A percentile compares a stretch with the other conserved stretches of the same genome.
These are phyloP conservation scores for Spongilla lacustris DNA, from an alignment of 37 sponge, comb jelly and placozoan genomes.

Conservation along the genomic window DNA sequence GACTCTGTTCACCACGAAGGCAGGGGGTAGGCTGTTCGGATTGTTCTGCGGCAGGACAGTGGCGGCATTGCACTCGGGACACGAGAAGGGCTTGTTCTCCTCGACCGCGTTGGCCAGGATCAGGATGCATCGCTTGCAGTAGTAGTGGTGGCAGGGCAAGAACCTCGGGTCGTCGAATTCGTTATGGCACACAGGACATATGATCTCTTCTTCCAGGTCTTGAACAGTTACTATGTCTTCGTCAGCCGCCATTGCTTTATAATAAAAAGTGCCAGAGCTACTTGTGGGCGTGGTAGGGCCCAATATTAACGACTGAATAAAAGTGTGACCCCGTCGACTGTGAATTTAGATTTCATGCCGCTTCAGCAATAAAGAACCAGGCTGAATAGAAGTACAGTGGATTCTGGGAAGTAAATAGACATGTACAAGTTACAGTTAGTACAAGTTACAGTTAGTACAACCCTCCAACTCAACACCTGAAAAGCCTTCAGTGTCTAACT, in stretches of 20 bases:
- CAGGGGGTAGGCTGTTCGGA: slow-evolving; percentile 13
- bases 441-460: too few relatives aligned
- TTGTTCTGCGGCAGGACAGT: slow-evolving; percentile 24
- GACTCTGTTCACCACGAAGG: slow-evolving; percentile 38
- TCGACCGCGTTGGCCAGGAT: neutral
- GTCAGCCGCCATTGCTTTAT: neutral
- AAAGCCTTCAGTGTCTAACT: too few relatives aligned
- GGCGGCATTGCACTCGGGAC: slow-evolving; percentile 32
- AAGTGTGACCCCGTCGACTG: too few relatives aligned
- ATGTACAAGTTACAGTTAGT: too few relatives aligned
- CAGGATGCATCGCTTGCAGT: slow-evolving; percentile 42
- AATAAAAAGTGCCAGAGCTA: neutral
- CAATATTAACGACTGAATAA: too few relatives aligned
- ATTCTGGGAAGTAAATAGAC: too few relatives aligned
- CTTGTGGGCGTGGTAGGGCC: neutral
- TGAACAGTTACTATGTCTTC: neutral
- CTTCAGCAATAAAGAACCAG: too few relatives aligned
- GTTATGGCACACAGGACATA: slow-evolving; percentile 45
- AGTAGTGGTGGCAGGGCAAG: slow-evolving; percentile 61
- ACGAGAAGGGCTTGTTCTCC: slow-evolving; percentile 23
- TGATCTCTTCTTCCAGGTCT: slow-evolving; percentile 42
- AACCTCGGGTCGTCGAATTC: slow-evolving; percentile 34
- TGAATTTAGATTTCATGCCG: too few relatives aligned
- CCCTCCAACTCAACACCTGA: too few relatives aligned
- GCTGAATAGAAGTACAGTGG: too few relatives aligned